Conservation (phyloP, 2,113 vertebrate genomes). For the Saimiri boliviensis region DNA sequence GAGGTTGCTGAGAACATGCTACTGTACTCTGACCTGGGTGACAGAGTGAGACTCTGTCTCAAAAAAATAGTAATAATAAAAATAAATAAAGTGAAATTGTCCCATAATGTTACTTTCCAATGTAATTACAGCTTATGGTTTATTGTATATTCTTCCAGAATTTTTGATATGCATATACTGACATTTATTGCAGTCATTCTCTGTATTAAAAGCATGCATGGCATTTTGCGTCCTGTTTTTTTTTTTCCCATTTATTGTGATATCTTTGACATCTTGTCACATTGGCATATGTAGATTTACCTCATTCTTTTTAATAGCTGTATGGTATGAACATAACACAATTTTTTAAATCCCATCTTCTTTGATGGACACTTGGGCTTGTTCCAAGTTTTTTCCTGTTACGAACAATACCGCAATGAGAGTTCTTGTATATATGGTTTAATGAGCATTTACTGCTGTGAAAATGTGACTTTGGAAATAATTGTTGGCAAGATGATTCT, state of each 20-base stretch:
- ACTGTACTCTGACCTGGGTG: no score
- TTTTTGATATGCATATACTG: not conserved
- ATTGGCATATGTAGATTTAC: not conserved
- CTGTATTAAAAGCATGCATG: not conserved
- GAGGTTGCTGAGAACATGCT: no score
- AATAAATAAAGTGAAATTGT: not conserved
- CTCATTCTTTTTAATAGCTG: constrained; percentile 28
- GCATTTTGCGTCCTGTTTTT: not conserved
- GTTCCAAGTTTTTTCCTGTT: constrained; percentile 14
- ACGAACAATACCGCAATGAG: not conserved
- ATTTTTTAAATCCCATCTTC: not conserved
- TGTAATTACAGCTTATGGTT: not conserved
- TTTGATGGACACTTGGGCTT: constrained; percentile 11
- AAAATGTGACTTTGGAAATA: constrained; percentile 48
- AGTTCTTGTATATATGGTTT: not conserved
- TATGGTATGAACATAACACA: not conserved
- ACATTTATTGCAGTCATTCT: not conserved
- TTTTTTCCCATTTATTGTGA: not conserved
- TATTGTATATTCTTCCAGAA: not conserved
- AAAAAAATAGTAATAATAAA: no score
- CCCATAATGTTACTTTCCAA: not conserved
- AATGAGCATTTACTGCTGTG: constrained; percentile 38
- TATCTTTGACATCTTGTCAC: not conserved
- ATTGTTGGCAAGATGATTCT: not conserved
- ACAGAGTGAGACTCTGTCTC: no score